These are phyloP conservation scores for Trichogramma dendrolimi DNA, from an alignment of 2,888 invertebrate genomes.

Conservation along the genomic window DNA sequence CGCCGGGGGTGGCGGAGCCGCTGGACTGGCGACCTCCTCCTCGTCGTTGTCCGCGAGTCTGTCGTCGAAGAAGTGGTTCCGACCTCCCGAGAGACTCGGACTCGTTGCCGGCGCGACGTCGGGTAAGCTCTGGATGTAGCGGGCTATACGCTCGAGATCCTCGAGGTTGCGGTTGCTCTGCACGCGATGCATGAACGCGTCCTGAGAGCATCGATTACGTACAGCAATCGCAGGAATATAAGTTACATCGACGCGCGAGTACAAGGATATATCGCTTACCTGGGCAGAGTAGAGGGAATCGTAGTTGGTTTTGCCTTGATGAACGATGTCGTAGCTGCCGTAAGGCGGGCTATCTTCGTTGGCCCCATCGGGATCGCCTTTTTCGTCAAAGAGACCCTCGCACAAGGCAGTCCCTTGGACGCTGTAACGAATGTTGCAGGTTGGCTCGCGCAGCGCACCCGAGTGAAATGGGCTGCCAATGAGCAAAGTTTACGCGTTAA, in stretches of 20 bases:
- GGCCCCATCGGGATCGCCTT: conserved; percentile 28
- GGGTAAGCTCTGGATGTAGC: conserved; percentile 46
- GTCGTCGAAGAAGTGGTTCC: conserved; percentile 20
- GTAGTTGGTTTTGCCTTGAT: conserved; percentile 37
- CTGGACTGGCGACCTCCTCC: conserved; percentile 15
- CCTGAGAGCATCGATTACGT: conserved; percentile 1
- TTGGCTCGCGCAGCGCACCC: neutral
- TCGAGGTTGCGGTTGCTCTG: conserved; percentile 20
- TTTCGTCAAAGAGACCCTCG: conserved; percentile 31
- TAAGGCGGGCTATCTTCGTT: conserved; percentile 31
- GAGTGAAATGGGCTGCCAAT: neutral
- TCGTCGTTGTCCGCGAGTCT: conserved; percentile 13
- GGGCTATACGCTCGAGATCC: conserved; percentile 22
- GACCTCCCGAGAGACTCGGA: conserved; percentile 1
- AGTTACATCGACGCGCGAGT: neutral
- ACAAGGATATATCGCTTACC: conserved; percentile 19
- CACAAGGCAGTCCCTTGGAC: conserved; percentile 35
- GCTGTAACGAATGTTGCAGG: conserved; percentile 33
- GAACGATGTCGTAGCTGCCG: conserved; percentile 39
- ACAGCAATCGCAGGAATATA: neutral
- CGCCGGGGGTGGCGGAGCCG: conserved; percentile 45
- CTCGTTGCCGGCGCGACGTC: conserved; percentile 33
- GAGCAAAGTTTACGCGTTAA: no score
- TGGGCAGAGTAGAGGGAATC: conserved; percentile 43
- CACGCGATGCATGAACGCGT: conserved; percentile 11